Conservation (phyloP, 2,888 invertebrate genomes). For the Caenorhabditis sp. region DNA sequence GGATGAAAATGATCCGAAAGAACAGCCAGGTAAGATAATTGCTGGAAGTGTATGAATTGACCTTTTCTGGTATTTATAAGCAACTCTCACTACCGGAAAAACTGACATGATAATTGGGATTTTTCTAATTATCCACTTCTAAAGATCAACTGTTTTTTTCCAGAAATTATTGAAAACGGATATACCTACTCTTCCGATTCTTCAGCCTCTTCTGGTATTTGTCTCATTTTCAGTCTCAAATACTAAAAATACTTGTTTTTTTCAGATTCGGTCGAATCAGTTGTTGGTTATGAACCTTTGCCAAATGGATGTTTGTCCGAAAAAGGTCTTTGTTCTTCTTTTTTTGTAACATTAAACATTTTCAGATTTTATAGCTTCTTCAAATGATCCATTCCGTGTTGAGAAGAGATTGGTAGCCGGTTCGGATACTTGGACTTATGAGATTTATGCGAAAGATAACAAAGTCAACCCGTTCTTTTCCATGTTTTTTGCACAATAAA, state of each 20-base stretch:
- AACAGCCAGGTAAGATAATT: no score
- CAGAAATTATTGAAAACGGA: background rate
- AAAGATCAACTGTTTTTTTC: background rate
- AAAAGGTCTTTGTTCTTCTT: background rate
- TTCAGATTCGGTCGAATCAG: no score
- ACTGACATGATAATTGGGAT: background rate
- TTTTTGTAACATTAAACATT: background rate
- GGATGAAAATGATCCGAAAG: no score
- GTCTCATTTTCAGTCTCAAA: background rate
- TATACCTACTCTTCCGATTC: background rate
- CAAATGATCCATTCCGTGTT: conserved; percentile 1
- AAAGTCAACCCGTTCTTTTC: background rate
- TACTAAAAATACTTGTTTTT: no score
- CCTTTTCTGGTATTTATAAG: background rate
- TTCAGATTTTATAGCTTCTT: background rate
- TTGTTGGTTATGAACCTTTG: no score
- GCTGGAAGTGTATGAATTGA: no score
- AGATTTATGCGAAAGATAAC: background rate
- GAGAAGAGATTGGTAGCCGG: background rate
- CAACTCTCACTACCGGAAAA: background rate
- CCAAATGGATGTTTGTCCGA: background rate
- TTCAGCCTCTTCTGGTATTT: background rate
- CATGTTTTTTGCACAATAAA: background rate
- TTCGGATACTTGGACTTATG: conserved; percentile 2
- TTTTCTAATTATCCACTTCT: background rate